Evolutionary conservation across 1,140 invertebrate species (phyloP).

Genomic region (Apis dorsata): DNA sequence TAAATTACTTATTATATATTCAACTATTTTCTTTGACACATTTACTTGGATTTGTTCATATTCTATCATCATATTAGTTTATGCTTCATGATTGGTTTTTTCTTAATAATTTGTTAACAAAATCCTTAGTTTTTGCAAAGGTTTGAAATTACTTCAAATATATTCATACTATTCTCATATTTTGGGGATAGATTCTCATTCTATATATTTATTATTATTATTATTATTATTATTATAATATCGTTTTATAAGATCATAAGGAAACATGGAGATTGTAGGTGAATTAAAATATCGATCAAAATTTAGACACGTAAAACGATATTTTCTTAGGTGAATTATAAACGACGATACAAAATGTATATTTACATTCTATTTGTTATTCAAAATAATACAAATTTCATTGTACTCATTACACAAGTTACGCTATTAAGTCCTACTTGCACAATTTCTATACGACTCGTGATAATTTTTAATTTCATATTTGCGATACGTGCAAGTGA

Average conservation of each 20-base stretch:
- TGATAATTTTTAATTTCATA: background rate
- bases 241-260: background rate
- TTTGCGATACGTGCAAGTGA: background rate
- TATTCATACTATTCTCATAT: too few relatives aligned
- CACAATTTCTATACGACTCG: background rate
- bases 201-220: background rate
- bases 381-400: constrained; percentile 37
- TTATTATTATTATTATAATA: background rate
- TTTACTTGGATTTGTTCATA: too few relatives aligned
- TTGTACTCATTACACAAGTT: constrained; percentile 47
- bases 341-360: constrained; percentile 58
- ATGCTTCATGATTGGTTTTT: too few relatives aligned
- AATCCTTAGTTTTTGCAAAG: too few relatives aligned
- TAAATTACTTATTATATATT: too few relatives aligned
- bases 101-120: too few relatives aligned
- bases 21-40: too few relatives aligned
- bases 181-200: too few relatives aligned
- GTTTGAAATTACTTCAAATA: too few relatives aligned
- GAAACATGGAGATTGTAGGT: background rate
- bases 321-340: constrained; percentile 37
- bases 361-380: constrained; percentile 59
- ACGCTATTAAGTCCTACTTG: constrained; percentile 5
- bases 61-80: too few relatives aligned
- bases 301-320: constrained; percentile 49
- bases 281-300: background rate